phyloP scores from a whole-genome alignment of 2,113 vertebrate species.

The Xenus cinereus region DNA sequence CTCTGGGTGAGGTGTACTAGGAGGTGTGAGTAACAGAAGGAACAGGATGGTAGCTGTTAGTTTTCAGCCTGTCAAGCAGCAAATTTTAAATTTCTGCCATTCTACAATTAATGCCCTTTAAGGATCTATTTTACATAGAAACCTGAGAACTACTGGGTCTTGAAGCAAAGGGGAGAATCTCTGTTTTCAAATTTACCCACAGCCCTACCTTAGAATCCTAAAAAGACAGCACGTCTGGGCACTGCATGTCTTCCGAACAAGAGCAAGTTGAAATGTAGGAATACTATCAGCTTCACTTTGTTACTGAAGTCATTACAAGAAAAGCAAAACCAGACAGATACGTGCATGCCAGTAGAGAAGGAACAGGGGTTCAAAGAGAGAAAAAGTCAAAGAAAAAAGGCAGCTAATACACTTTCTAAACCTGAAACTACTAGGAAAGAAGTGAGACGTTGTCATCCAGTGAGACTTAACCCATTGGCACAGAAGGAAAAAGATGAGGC shows the following conservation, averaged over 20 bases:
- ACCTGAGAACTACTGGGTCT: background rate
- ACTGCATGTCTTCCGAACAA: background rate
- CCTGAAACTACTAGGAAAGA: background rate
- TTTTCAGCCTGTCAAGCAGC: background rate
- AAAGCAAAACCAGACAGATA: background rate
- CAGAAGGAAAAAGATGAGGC: background rate
- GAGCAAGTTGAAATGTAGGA: background rate
- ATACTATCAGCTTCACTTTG: background rate
- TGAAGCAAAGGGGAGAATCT: background rate
- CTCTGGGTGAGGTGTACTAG: background rate
- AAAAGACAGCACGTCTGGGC: background rate
- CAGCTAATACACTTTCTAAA: background rate
- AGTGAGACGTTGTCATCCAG: background rate
- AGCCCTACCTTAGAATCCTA: background rate
- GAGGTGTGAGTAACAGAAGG: accelerated
- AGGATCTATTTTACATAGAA: background rate
- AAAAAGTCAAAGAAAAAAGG: background rate
- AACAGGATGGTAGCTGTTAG: background rate
- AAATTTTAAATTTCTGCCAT: background rate
- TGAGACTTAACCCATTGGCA: background rate
- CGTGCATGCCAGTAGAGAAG: background rate
- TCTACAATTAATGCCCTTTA: background rate
- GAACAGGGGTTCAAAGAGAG: background rate
- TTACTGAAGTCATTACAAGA: background rate
- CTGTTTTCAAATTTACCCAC: background rate